These are phyloP conservation scores for Lucilia sericata DNA, from an alignment of 1,140 invertebrate genomes.

Conservation along the genomic window DNA sequence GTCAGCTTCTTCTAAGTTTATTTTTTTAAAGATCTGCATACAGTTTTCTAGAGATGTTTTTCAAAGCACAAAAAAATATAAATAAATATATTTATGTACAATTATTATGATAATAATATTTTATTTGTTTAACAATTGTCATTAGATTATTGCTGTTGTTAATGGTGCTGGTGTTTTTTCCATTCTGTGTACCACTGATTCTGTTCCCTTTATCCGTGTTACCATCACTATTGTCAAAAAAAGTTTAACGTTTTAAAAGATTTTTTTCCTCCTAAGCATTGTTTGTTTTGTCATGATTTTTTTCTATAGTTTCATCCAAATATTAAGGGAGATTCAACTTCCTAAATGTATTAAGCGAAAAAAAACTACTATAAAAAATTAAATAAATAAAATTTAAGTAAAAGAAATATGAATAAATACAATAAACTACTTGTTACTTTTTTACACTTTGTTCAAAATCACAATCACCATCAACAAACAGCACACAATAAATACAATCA, in stretches of 20 bases:
- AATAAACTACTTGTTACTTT: slow-evolving; percentile 42
- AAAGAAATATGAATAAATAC: slow-evolving; percentile 22
- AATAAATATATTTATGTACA: slow-evolving; percentile 19
- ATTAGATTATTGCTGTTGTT: slow-evolving; percentile 15
- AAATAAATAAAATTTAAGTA: not conserved
- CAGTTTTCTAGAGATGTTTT: not conserved
- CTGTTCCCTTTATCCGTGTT: slow-evolving; percentile 43
- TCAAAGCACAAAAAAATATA: not conserved
- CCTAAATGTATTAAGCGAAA: slow-evolving; percentile 59
- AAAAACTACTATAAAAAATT: not conserved
- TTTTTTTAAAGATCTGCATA: slow-evolving; percentile 8
- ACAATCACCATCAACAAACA: not conserved
- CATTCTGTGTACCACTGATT: not conserved
- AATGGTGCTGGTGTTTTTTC: not conserved
- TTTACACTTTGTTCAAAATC: slow-evolving; percentile 35
- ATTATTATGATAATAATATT: slow-evolving; percentile 39
- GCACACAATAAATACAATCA: not conserved
- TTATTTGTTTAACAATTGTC: slow-evolving; percentile 43
- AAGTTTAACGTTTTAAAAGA: not conserved
- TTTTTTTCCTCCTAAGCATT: not conserved
- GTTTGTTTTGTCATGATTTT: slow-evolving; percentile 45
- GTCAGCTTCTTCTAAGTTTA: not conserved
- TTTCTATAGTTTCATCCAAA: slow-evolving; percentile 8
- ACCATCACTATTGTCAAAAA: not conserved
- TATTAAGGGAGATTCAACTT: slow-evolving; percentile 52